phyloP scores from a whole-genome alignment of 2,113 vertebrate genomes.

The Tetrax tetrax region DNA sequence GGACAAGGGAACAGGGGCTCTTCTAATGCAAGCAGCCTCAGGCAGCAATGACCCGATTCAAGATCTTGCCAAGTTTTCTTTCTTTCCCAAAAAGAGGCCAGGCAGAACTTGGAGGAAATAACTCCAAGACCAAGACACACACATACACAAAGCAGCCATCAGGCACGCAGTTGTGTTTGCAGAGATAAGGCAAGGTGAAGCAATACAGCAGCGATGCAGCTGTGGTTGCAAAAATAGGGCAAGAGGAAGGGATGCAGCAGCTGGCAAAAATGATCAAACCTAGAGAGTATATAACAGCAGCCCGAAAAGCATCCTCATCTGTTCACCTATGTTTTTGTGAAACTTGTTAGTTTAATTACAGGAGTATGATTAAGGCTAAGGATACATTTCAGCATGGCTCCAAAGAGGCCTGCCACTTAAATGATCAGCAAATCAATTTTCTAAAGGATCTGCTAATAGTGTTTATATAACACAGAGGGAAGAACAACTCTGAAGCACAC shows the following conservation, averaged over 20 bases:
- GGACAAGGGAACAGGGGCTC: neutral
- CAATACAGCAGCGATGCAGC: neutral
- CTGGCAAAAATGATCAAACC: accelerated
- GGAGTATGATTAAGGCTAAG: neutral
- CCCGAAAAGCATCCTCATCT: neutral
- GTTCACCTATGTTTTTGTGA: neutral
- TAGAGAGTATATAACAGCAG: neutral
- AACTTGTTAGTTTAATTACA: neutral
- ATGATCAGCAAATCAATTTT: neutral
- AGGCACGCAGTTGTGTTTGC: neutral
- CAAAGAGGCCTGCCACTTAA: neutral
- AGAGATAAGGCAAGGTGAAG: neutral
- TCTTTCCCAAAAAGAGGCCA: neutral
- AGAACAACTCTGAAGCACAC: neutral
- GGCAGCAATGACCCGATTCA: neutral
- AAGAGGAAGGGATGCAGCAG: neutral
- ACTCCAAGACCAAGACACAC: neutral
- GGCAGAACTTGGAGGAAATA: neutral
- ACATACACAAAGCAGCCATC: neutral
- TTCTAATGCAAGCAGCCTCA: neutral
- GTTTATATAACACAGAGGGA: neutral
- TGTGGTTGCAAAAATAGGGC: neutral
- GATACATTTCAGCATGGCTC: neutral
- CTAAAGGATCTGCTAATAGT: slow-evolving; percentile 1
- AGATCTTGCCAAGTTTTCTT: neutral